phyloP scores from a whole-genome alignment of 2,797 vertebrate genomes.

The Myotis vivesi region DNA sequence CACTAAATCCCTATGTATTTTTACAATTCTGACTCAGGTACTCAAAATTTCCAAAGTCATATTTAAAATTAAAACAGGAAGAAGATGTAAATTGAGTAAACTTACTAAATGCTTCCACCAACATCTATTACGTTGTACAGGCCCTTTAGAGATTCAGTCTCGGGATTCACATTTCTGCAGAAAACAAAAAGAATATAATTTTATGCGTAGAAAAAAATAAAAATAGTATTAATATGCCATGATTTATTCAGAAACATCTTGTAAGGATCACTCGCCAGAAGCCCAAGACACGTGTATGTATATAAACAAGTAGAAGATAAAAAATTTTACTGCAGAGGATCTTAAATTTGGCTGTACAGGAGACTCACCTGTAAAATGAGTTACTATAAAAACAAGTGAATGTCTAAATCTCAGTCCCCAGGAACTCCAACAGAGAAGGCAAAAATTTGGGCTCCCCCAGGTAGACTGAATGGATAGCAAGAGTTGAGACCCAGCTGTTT shows the following conservation, averaged over 20 bases:
- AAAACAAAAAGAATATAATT: conserved; percentile 66
- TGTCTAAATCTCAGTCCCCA: neutral
- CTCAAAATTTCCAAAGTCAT: neutral
- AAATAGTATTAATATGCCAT: neutral
- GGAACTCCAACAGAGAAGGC: neutral
- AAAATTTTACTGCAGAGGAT: neutral
- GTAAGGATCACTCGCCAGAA: neutral
- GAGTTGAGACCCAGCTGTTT: neutral
- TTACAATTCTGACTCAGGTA: conserved; percentile 27
- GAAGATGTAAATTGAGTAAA: conserved; percentile 65
- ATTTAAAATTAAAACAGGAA: conserved; percentile 65
- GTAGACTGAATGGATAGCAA: neutral
- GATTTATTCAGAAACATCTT: neutral
- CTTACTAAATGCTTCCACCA: conserved; percentile 83
- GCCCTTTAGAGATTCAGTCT: conserved; percentile 71
- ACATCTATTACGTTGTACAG: conserved; percentile 72
- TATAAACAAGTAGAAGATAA: conserved; percentile 18
- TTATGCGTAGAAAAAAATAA: conserved; percentile 33
- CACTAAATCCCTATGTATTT: neutral
- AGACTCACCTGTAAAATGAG: neutral
- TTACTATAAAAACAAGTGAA: neutral
- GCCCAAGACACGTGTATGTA: neutral
- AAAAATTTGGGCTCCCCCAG: neutral
- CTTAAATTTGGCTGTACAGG: neutral
- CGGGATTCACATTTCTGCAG: conserved; percentile 74